phyloP scores from a whole-genome alignment of 2,797 vertebrate species.

The Loriculus beryllinus region DNA sequence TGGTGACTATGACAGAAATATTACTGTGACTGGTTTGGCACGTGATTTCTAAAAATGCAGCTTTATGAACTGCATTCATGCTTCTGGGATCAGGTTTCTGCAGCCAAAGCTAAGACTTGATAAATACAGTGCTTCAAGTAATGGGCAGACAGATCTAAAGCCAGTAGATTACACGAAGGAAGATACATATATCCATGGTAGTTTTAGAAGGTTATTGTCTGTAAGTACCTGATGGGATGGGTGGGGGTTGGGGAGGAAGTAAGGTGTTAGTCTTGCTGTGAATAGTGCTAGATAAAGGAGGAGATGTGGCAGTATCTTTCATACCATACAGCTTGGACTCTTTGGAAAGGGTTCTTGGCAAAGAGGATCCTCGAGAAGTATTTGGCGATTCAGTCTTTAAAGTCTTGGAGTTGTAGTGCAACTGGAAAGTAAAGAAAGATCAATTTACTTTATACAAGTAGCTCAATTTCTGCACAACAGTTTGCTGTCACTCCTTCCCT shows the following conservation, averaged over 20 bases:
- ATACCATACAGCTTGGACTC: conserved; percentile 99
- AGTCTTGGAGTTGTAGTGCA: conserved; percentile 99
- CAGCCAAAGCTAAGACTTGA: background rate
- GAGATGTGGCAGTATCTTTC: conserved; percentile 87
- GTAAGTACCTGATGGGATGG: conserved; percentile 91
- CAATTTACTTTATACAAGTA: background rate
- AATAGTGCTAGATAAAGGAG: conserved; percentile 83
- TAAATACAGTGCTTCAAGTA: background rate
- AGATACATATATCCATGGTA: background rate
- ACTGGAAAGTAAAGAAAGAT: conserved; percentile 72
- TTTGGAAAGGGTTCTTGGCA: conserved; percentile 97
- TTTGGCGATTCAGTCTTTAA: conserved; percentile 95
- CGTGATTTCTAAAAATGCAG: background rate
- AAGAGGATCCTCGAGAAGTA: conserved; percentile 92
- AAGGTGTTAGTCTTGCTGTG: conserved; percentile 94
- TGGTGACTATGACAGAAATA: background rate
- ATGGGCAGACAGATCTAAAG: conserved; percentile 11
- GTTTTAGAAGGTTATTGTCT: conserved; percentile 32
- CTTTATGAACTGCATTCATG: background rate
- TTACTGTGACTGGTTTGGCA: background rate
- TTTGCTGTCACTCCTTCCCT: background rate
- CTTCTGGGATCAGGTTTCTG: background rate
- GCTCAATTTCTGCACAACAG: background rate
- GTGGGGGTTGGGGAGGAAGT: conserved; percentile 94
- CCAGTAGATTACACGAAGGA: conserved; percentile 12